Evolutionary conservation across 2,888 invertebrate species (phyloP).

Genomic region (Phymatocera aterrima): DNA sequence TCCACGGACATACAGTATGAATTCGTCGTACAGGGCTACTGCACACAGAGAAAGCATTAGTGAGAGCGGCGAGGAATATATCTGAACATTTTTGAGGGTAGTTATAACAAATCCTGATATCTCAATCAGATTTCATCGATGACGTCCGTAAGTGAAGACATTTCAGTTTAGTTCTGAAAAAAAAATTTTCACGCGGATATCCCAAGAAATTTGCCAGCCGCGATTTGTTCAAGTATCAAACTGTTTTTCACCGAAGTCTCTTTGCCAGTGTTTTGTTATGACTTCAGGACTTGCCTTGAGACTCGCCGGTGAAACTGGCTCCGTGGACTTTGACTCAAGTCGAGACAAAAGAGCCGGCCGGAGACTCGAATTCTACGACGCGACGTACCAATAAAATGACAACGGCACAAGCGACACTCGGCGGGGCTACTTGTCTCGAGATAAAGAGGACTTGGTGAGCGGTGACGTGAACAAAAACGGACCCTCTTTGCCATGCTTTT

Average conservation of each 20-base stretch:
- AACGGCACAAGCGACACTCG: constrained; percentile 23
- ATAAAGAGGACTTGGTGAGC: constrained; percentile 53
- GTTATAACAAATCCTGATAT: too few relatives aligned
- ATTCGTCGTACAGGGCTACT: neutral
- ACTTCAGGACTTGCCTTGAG: constrained; percentile 9
- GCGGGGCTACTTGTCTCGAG: constrained; percentile 28
- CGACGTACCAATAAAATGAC: constrained; percentile 34
- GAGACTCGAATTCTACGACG: constrained; percentile 19
- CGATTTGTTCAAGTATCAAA: constrained; percentile 10
- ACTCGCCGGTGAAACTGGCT: neutral
- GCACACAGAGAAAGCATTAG: neutral
- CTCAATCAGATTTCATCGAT: neutral
- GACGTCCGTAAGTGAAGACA: too few relatives aligned
- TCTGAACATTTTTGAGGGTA: too few relatives aligned
- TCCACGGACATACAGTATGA: neutral
- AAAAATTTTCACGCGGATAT: neutral
- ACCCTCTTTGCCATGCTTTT: constrained; percentile 26
- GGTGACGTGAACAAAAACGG: constrained; percentile 65
- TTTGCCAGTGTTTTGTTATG: constrained; percentile 18
- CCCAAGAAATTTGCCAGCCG: neutral
- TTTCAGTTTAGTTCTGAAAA: neutral
- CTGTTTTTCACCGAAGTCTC: constrained; percentile 18
- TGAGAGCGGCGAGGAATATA: too few relatives aligned
- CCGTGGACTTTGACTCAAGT: constrained; percentile 18
- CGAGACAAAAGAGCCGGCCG: neutral